A percentile compares a stretch with the other conserved stretches of the same genome.
These are phyloP conservation scores for Aphelinus certus DNA, from an alignment of 1,140 invertebrate species.

Conservation along the genomic window DNA sequence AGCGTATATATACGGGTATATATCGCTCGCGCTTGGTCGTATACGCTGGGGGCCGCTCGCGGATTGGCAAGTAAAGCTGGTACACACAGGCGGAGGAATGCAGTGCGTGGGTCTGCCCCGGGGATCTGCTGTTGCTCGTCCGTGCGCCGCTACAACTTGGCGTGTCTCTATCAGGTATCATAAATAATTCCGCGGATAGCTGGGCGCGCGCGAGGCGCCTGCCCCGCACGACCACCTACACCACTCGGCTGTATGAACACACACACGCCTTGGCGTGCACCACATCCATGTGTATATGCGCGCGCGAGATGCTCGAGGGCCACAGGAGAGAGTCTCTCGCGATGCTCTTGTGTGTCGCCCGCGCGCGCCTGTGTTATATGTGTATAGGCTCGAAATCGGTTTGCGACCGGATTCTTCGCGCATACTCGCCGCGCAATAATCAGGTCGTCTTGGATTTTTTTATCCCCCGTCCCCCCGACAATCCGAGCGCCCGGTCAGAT, in stretches of 20 bases:
- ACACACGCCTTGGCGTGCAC: too few species aligned
- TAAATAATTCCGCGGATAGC: slow-evolving; percentile 61
- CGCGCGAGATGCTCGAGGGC: not conserved
- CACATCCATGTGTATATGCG: too few species aligned
- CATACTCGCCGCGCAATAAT: too few species aligned
- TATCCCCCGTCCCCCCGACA: too few species aligned
- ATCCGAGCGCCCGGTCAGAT: too few species aligned
- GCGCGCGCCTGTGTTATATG: not conserved
- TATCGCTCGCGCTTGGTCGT: too few species aligned
- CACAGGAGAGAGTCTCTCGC: not conserved
- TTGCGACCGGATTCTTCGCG: too few species aligned
- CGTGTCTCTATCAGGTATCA: slow-evolving; percentile 66
- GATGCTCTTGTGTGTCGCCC: not conserved
- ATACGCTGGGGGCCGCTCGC: too few species aligned
- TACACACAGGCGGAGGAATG: slow-evolving; percentile 53
- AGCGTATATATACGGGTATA: too few species aligned
- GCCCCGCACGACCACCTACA: not conserved
- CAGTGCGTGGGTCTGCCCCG: slow-evolving; percentile 61
- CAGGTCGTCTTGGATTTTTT: too few species aligned
- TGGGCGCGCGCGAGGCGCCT: slow-evolving; percentile 7
- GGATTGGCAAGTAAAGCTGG: not conserved
- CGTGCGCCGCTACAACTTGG: slow-evolving; percentile 37
- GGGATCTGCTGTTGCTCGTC: slow-evolving; percentile 37
- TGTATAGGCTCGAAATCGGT: not conserved
- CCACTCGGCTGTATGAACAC: too few species aligned